Percentiles rank a stretch among this genome's conserved stretches.
phyloP scores from a whole-genome alignment of 2,113 vertebrate genomes.

The Geococcyx californianus region DNA sequence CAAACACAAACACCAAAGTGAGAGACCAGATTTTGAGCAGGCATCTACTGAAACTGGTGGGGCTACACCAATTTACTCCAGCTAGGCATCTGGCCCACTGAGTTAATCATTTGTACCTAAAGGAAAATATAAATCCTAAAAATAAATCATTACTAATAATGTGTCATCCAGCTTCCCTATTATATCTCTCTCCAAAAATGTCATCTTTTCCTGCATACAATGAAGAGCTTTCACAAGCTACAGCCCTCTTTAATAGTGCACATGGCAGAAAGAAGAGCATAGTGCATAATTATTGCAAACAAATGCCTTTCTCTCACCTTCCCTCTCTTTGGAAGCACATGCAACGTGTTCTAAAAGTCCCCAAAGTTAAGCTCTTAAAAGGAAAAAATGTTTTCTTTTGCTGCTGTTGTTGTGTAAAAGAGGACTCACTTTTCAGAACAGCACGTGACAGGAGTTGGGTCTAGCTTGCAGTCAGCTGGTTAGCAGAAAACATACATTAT shows the following conservation, averaged over 20 bases:
- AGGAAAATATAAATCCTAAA: constrained; percentile 14
- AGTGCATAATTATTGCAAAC: constrained; percentile 38
- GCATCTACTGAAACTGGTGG: background rate
- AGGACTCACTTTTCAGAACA: constrained; percentile 21
- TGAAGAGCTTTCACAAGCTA: constrained; percentile 47
- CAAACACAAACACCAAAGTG: background rate
- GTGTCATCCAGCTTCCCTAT: constrained; percentile 6
- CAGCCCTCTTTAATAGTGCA: constrained; percentile 1
- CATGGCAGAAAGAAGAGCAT: constrained; percentile 22
- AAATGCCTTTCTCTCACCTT: constrained; percentile 25
- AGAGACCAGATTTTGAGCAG: background rate
- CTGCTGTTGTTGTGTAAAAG: constrained; percentile 36
- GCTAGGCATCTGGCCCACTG: background rate
- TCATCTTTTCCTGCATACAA: constrained; percentile 43
- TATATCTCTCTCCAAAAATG: constrained; percentile 38
- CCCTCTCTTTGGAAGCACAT: background rate
- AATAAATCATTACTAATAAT: constrained; percentile 45
- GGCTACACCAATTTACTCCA: background rate
- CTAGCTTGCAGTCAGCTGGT: background rate
- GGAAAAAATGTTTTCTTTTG: constrained; percentile 27
- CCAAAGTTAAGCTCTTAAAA: background rate
- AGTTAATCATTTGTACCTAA: background rate
- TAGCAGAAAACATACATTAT: constrained; percentile 33
- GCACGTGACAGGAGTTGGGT: background rate
- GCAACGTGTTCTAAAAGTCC: constrained; percentile 1